phyloP scores from a whole-genome alignment of 2,797 vertebrate genomes.

The Aldrovandia affinis region DNA sequence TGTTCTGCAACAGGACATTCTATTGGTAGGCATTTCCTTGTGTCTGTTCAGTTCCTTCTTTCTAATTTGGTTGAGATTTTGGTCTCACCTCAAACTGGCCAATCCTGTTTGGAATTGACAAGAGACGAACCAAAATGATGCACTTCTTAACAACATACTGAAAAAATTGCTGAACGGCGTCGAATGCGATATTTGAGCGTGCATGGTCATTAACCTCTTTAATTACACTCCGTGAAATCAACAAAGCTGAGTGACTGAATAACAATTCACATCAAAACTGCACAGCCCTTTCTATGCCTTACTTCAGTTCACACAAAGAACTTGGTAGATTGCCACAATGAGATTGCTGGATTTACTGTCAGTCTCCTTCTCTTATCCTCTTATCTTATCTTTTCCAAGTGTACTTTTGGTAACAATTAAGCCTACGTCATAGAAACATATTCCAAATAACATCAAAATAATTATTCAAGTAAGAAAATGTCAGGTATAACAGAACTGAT shows the following conservation, averaged over 20 bases:
- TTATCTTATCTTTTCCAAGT: too few relatives aligned
- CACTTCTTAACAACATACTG: background rate
- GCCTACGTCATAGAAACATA: too few relatives aligned
- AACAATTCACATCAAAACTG: too few relatives aligned
- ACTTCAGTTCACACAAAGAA: background rate
- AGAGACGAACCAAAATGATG: background rate
- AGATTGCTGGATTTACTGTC: too few relatives aligned
- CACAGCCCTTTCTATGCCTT: background rate
- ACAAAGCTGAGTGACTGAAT: too few relatives aligned
- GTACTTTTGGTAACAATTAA: too few relatives aligned
- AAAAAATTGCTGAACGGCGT: background rate
- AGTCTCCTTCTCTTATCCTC: too few relatives aligned
- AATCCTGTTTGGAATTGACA: background rate
- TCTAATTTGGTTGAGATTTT: background rate
- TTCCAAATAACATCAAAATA: background rate
- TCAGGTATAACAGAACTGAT: background rate
- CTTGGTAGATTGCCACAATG: too few relatives aligned
- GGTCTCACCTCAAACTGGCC: background rate
- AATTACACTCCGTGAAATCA: too few relatives aligned
- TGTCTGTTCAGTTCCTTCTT: background rate
- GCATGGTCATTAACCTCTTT: too few relatives aligned
- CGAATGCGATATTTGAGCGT: background rate
- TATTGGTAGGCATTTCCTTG: background rate
- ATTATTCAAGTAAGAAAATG: background rate
- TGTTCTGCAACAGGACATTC: background rate